Percentiles rank a stretch among this genome's conserved stretches.
Evolutionary conservation across 2,888 invertebrate genomes (phyloP).

Genomic region (Sinotaia quadrata): DNA sequence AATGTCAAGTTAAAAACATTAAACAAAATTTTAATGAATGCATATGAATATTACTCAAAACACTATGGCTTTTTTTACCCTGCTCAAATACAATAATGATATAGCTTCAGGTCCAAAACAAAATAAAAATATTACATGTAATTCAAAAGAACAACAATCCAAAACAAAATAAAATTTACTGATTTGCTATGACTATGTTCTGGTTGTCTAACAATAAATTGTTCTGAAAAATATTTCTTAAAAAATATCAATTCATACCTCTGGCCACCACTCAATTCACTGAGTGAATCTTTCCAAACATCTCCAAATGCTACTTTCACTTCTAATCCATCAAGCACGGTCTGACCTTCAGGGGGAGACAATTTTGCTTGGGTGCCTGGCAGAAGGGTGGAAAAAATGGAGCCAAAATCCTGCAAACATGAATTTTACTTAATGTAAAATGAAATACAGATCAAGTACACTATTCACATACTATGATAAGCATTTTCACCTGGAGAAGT

Average conservation of each 20-base stretch:
- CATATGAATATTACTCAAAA: too few relatives aligned
- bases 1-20: too few relatives aligned
- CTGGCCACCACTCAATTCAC: constrained; percentile 97
- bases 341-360: constrained; percentile 81
- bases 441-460: background rate
- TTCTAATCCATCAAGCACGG: constrained; percentile 89
- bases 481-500: background rate
- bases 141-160: too few relatives aligned
- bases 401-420: constrained; percentile 83
- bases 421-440: too few relatives aligned
- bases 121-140: too few relatives aligned
- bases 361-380: constrained; percentile 92
- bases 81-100: too few relatives aligned
- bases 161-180: too few relatives aligned
- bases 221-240: background rate
- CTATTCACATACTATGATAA: background rate
- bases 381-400: constrained; percentile 91
- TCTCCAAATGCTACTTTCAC: constrained; percentile 91
- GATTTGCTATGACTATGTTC: background rate
- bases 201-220: too few relatives aligned
- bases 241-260: constrained; percentile 74
- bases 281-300: constrained; percentile 95
- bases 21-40: too few relatives aligned
- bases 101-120: too few relatives aligned
- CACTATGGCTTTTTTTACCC: too few relatives aligned